Base-by-base conservation (phyloP, 2,113 vertebrate species). In the Butorides virescens region DNA sequence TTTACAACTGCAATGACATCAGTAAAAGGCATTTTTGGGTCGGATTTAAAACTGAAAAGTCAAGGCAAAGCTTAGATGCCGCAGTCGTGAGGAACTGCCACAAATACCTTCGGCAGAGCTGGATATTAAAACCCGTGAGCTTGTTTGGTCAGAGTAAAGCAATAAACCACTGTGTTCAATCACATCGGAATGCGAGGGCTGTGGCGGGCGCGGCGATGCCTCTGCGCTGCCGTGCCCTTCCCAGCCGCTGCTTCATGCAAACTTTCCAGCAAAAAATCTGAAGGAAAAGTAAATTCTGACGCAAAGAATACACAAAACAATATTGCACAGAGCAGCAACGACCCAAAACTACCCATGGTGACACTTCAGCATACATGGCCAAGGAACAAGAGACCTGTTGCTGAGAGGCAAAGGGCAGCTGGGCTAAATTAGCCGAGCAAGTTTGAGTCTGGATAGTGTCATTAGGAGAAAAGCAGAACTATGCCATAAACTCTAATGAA, bases 401-500 rank as follows among this genome's bases (percentile, higher is more conserved):
- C 96, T 89, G 92, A 94, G 92, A 97, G 95, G 96, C 95, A 97
- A 95, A 92, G 96, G 95, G 98, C 98, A 98, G 98, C 98, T 98
- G 98, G 98, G 97, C 97, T 98, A 97, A 98, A 98, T 98, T 98
- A 98, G 97, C 94, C 10, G 58, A 96, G 94, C 90, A 96, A 95
- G 98, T 94, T 92, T 46, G 93, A 97, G 98, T 98, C 98, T 98
- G 98, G 98, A 97, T 96, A 98, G 97, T 98, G 97, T 98, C 98
- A 98, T 98, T 98, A 98, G 97, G 98, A 98, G 97, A 98, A 98
- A 98, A 97, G 97, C 98, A 98, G 98, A 98, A 97, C 98, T 97
- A 29, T 65, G 97, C 97, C 97, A 97, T 98, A 98, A 98, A 98
- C 97, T 97, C 97, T 98, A 98, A 98, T 98, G 98, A 98, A 98